Conservation (phyloP, 1,140 invertebrate species). For the Himalopsyche phryganea region DNA sequence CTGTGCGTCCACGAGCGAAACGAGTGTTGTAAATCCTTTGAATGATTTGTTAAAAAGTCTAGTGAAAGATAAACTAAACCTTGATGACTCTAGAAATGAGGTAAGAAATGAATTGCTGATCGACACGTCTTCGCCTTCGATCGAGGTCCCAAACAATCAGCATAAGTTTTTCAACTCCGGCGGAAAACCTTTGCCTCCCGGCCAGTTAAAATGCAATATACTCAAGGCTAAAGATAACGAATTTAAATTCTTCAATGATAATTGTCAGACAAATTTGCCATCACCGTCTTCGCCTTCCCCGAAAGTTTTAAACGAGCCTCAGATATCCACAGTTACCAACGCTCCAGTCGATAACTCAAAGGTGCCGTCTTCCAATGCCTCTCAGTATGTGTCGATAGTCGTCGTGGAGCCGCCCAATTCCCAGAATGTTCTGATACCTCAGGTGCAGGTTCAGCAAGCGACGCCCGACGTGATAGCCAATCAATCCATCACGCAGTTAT, state of each 20-base stretch:
- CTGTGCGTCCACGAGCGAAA: slow-evolving; percentile 47
- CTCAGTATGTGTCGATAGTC: slow-evolving; percentile 56
- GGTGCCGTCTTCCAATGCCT: slow-evolving; percentile 48
- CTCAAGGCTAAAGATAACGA: slow-evolving; percentile 70
- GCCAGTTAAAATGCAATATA: slow-evolving; percentile 93
- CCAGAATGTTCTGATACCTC: slow-evolving; percentile 31
- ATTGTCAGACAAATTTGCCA: slow-evolving; percentile 43
- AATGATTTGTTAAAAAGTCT: slow-evolving; percentile 50
- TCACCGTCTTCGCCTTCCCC: slow-evolving; percentile 46
- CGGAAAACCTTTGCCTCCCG: slow-evolving; percentile 71
- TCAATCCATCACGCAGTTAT: slow-evolving; percentile 54
- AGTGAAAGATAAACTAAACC: slow-evolving; percentile 55
- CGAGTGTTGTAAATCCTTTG: slow-evolving; percentile 49
- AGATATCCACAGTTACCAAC: neutral
- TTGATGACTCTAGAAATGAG: slow-evolving; percentile 57
- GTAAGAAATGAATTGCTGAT: slow-evolving; percentile 55
- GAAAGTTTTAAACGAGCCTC: slow-evolving; percentile 46
- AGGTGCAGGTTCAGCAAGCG: slow-evolving; percentile 36
- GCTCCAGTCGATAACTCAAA: slow-evolving; percentile 20
- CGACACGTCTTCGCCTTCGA: slow-evolving; percentile 47
- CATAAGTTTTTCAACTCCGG: slow-evolving; percentile 56
- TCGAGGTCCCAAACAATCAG: slow-evolving; percentile 66
- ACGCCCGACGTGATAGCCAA: slow-evolving; percentile 39
- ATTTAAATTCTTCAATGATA: slow-evolving; percentile 48
- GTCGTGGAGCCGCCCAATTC: slow-evolving; percentile 53